Conservation (phyloP, 2,797 vertebrate species). For the Tiaroga cobitis region DNA sequence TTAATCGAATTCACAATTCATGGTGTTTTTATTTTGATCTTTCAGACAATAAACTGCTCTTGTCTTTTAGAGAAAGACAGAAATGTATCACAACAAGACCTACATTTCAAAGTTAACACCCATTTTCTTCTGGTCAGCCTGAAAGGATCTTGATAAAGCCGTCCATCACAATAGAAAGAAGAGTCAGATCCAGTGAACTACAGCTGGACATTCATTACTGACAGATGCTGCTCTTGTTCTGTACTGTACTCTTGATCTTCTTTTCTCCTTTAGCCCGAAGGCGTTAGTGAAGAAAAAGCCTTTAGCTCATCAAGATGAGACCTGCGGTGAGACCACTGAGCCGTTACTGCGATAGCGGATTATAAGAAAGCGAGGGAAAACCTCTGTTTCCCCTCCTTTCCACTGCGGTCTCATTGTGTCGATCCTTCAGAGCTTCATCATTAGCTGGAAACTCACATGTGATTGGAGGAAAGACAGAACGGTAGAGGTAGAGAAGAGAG, state of each 20-base stretch:
- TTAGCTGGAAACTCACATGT: conserved; percentile 30
- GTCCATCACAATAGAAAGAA: not conserved
- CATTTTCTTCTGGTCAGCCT: not conserved
- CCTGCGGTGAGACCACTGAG: conserved; percentile 31
- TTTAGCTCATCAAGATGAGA: conserved; percentile 20
- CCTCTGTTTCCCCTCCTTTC: not conserved
- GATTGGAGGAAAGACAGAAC: conserved; percentile 3
- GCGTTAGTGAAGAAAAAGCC: not conserved
- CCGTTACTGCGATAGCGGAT: conserved; percentile 27
- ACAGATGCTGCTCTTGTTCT: not conserved
- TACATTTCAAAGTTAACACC: not conserved
- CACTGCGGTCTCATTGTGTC: conserved; percentile 11
- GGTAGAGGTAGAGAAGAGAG: not conserved
- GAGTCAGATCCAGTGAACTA: not conserved
- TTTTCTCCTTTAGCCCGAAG: not conserved
- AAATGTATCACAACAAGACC: not conserved
- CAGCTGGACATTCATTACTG: not conserved
- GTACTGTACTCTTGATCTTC: not conserved
- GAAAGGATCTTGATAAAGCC: not conserved
- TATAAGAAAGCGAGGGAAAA: conserved; percentile 11
- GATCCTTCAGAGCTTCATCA: conserved; percentile 35
- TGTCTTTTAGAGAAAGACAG: not conserved
- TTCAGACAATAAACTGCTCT: no score
- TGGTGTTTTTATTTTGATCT: not conserved
- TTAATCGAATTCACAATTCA: not conserved